Conservation (phyloP, 37 sponge, comb jelly and placozoan genomes). For the Theonella swinhoei region DNA sequence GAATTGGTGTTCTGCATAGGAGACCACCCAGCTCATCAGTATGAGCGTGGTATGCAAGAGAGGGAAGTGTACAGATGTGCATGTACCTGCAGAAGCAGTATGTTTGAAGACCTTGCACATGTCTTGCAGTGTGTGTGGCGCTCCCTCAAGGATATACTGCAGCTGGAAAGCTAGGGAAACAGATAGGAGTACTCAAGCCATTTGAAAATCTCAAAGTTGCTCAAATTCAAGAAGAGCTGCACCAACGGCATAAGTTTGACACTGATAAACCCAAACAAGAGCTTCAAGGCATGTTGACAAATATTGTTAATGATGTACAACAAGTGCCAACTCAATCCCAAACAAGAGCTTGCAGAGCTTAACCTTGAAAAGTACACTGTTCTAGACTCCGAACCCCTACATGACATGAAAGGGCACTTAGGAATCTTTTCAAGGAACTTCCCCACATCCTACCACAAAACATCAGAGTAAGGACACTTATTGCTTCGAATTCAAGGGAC, state of each 20-base stretch:
- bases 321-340: neutral
- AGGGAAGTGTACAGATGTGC: conserved; percentile 43
- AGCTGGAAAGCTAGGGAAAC: conserved; percentile 16
- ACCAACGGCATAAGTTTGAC: neutral
- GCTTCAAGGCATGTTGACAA: neutral
- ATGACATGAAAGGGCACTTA: conserved; percentile 2
- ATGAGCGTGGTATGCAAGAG: conserved; percentile 33
- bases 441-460: neutral
- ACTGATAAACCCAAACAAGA: neutral
- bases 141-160: conserved; percentile 6
- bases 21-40: conserved; percentile 44
- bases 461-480: neutral
- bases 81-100: neutral
- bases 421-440: neutral
- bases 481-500: neutral
- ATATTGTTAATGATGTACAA: neutral
- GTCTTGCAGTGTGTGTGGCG: conserved; percentile 16
- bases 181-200: conserved; percentile 1
- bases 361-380: neutral
- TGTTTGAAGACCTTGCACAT: conserved; percentile 34
- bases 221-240: neutral
- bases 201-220: conserved; percentile 4
- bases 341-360: neutral
- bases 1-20: conserved; percentile 37
- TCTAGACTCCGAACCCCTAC: conserved; percentile 5